Conservation (phyloP, 2,888 invertebrate genomes). For the Sinopyrophorus schimmeli region DNA sequence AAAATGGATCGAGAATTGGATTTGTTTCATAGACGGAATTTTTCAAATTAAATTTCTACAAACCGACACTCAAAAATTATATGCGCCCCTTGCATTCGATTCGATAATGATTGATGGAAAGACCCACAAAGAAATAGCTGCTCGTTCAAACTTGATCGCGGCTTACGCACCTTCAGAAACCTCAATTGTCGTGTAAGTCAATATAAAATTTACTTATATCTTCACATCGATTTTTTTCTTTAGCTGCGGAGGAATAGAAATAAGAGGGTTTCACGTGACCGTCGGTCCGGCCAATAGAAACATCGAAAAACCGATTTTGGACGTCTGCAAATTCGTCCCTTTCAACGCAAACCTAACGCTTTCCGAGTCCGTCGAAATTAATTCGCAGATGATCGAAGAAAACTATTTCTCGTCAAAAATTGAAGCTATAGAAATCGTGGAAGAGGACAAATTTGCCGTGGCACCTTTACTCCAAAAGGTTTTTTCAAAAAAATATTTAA, state of each 20-base stretch:
- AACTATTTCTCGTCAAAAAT: slow-evolving; percentile 67
- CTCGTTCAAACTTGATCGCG: too few species aligned
- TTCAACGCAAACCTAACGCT: slow-evolving; percentile 51
- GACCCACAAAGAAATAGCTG: too few species aligned
- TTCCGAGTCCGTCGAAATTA: slow-evolving; percentile 58
- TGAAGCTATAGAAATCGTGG: slow-evolving; percentile 58
- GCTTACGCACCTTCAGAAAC: too few species aligned
- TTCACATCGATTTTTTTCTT: too few species aligned
- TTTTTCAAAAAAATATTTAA: slow-evolving; percentile 69
- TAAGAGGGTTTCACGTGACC: slow-evolving; percentile 76
- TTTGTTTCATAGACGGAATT: too few species aligned
- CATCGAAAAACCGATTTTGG: slow-evolving; percentile 76
- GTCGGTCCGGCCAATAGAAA: slow-evolving; percentile 71
- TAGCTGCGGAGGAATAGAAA: slow-evolving; percentile 76
- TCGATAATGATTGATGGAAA: too few species aligned
- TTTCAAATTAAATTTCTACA: too few species aligned
- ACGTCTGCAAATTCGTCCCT: slow-evolving; percentile 74
- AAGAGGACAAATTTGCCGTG: slow-evolving; percentile 46
- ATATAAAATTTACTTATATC: too few species aligned
- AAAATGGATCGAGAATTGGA: too few species aligned
- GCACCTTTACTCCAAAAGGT: slow-evolving; percentile 61
- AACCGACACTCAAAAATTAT: too few species aligned
- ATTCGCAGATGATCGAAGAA: slow-evolving; percentile 74
- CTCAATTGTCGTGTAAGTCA: too few species aligned
- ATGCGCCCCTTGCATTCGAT: too few species aligned